Evolutionary conservation across 2,888 invertebrate species (phyloP).

Genomic region (Chirona hameri): DNA sequence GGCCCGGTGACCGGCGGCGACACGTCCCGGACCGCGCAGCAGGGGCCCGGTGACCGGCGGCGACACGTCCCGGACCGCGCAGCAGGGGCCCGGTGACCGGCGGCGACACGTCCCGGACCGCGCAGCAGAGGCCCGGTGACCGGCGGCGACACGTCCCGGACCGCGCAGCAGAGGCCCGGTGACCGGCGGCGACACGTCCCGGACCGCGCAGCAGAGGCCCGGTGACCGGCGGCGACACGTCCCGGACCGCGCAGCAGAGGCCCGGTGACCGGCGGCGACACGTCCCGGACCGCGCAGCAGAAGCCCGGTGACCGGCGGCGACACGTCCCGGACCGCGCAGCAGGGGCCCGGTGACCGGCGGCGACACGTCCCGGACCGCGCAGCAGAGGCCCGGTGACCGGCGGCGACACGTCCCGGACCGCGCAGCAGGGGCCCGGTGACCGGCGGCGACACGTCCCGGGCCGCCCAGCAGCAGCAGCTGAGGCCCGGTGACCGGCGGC

Average conservation of each 20-base stretch:
- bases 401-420: neutral
- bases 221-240: neutral
- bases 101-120: neutral
- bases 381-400: neutral
- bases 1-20: neutral
- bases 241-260: neutral
- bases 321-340: neutral
- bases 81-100: neutral
- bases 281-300: neutral
- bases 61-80: neutral
- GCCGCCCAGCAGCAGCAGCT: neutral
- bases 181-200: neutral
- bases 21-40: neutral
- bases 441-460: neutral
- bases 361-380: neutral
- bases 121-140: neutral
- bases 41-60: neutral
- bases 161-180: neutral
- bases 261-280: neutral
- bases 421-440: neutral
- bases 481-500: neutral
- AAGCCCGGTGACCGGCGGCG: neutral
- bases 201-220: neutral
- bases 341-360: neutral
- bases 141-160: neutral